Evolutionary conservation across 2,797 vertebrate species (phyloP).

Genomic region (Taenioides sp.): DNA sequence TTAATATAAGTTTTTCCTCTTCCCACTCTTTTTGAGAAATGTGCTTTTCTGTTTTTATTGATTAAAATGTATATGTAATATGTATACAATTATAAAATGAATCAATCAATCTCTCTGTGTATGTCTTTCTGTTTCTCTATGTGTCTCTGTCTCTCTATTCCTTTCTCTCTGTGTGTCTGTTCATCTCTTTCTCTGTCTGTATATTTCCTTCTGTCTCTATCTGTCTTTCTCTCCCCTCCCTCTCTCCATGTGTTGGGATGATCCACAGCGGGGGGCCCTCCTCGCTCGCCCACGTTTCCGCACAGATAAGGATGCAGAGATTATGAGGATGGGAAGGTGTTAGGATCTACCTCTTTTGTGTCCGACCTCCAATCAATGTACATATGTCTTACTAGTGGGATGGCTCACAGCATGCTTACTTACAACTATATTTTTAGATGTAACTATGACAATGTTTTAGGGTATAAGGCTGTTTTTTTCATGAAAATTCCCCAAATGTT

Average conservation of each 20-base stretch:
- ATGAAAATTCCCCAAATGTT: too few relatives aligned
- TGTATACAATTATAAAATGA: too few relatives aligned
- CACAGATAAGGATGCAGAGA: conserved; percentile 67
- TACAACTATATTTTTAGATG: neutral
- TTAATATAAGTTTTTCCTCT: too few relatives aligned
- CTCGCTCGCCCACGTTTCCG: conserved; percentile 47
- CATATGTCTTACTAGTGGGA: conserved; percentile 54
- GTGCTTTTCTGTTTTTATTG: too few relatives aligned
- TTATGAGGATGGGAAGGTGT: conserved; percentile 69
- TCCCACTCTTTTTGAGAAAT: conserved; percentile 7
- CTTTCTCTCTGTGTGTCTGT: too few relatives aligned
- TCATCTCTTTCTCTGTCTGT: too few relatives aligned
- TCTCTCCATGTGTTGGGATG: neutral
- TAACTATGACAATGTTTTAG: too few relatives aligned
- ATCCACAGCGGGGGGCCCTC: neutral
- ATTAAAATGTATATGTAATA: too few relatives aligned
- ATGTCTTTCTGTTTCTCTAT: too few relatives aligned
- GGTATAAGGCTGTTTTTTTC: too few relatives aligned
- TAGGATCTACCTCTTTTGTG: conserved; percentile 62
- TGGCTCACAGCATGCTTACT: neutral
- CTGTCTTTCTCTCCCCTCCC: neutral
- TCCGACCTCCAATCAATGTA: conserved; percentile 63
- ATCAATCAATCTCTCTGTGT: too few relatives aligned
- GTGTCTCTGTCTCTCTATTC: accelerated
- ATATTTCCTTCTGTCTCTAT: too few relatives aligned